Evolutionary conservation across 2,797 vertebrate genomes (phyloP).

Genomic region (Taeniopygia guttata): DNA sequence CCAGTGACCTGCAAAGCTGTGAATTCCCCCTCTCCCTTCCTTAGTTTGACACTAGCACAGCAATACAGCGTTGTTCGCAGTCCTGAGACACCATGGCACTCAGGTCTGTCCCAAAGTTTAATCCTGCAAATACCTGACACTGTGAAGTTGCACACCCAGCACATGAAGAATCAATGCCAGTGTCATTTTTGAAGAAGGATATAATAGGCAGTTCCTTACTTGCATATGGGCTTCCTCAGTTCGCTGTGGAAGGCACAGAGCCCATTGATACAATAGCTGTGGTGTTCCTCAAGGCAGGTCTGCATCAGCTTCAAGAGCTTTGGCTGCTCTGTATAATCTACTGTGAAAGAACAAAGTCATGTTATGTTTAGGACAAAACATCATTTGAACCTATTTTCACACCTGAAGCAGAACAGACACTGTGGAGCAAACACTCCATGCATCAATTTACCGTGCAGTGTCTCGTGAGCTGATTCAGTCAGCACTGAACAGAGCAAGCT

Average conservation of each 20-base stretch:
- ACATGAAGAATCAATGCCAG: background rate
- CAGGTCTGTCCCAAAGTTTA: background rate
- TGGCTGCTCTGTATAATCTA: slow-evolving; percentile 44
- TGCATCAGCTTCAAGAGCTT: slow-evolving; percentile 66
- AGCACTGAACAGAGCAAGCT: background rate
- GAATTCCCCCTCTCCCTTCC: background rate
- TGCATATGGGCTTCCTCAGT: slow-evolving; percentile 74
- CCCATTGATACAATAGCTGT: slow-evolving; percentile 78
- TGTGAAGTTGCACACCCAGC: background rate
- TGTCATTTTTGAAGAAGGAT: background rate
- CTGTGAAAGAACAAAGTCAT: background rate
- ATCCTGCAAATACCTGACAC: background rate
- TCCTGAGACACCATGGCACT: background rate
- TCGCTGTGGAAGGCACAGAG: slow-evolving; percentile 74
- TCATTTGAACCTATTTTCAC: background rate
- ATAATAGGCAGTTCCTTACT: slow-evolving; percentile 56
- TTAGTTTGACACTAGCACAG: background rate
- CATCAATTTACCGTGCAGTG: accelerated
- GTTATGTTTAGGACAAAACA: background rate
- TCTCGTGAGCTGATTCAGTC: background rate
- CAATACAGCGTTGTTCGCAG: background rate
- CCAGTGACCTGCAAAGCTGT: background rate
- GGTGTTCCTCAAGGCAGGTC: slow-evolving; percentile 71
- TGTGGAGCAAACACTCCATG: background rate
- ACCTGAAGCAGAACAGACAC: background rate